These are phyloP conservation scores for Meloe dianella DNA, from an alignment of 2,888 invertebrate genomes.

Conservation along the genomic window DNA sequence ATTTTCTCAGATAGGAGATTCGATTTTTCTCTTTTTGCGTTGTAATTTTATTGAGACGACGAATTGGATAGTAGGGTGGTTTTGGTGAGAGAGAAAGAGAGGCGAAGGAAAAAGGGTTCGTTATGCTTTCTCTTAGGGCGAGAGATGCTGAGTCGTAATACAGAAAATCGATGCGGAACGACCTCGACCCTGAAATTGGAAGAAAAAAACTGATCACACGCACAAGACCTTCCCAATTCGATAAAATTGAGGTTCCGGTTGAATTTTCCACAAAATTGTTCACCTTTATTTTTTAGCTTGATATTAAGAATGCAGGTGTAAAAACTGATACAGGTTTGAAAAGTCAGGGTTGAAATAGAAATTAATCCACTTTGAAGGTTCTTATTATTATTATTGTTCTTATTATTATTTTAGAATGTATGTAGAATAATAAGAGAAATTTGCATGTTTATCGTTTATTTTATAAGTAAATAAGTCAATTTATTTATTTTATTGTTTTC, in stretches of 20 bases:
- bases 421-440: background rate
- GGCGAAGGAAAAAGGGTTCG: constrained; percentile 19
- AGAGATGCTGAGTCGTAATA: constrained; percentile 20
- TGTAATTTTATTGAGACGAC: background rate
- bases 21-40: background rate
- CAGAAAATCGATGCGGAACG: constrained; percentile 32
- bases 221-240: constrained; percentile 25
- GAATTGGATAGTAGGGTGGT: background rate
- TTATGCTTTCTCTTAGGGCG: constrained; percentile 20
- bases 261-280: constrained; percentile 16
- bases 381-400: background rate
- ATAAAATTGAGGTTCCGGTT: constrained; percentile 14
- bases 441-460: background rate
- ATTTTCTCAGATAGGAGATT: background rate
- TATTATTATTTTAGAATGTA: background rate
- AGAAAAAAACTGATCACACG: background rate
- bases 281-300: background rate
- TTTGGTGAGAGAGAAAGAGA: background rate
- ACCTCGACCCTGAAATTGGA: constrained; percentile 37
- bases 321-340: background rate
- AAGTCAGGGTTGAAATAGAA: background rate
- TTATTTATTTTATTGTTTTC: background rate
- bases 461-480: background rate
- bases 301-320: background rate
- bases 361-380: background rate